phyloP scores from a whole-genome alignment of 2,888 invertebrate species.

The Acanthosepion lycidas region DNA sequence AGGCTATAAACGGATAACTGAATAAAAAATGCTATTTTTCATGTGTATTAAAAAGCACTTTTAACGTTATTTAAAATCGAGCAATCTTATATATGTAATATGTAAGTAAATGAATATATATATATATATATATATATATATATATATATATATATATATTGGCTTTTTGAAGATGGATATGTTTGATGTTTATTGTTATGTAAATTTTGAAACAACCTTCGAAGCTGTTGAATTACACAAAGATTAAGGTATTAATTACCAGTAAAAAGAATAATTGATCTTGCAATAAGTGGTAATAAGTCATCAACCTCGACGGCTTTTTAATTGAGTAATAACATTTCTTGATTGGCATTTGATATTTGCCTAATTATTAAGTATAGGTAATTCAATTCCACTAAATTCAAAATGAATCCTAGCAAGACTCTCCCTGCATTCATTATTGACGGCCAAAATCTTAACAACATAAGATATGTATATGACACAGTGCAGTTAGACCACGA shows the following conservation, averaged over 20 bases:
- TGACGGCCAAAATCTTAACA: too few species aligned
- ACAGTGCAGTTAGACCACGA: too few species aligned
- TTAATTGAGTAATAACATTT: neutral
- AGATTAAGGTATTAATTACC: too few species aligned
- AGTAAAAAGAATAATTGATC: neutral
- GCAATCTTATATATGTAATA: neutral
- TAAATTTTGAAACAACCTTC: neutral
- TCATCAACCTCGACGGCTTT: neutral
- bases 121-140: constrained; percentile 35
- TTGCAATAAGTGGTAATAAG: neutral
- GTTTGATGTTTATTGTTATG: neutral
- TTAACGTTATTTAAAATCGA: too few species aligned
- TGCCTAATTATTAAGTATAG: neutral
- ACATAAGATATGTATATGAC: too few species aligned
- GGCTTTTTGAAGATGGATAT: neutral
- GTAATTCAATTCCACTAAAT: neutral
- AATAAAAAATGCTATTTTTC: too few species aligned
- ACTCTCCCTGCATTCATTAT: too few species aligned
- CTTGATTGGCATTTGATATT: neutral
- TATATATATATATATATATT: neutral
- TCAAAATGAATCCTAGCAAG: neutral
- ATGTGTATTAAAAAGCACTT: too few species aligned
- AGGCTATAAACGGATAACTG: too few species aligned
- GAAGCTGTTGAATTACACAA: neutral
- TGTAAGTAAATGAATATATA: too few species aligned